phyloP scores from a whole-genome alignment of 2,888 invertebrate genomes.

The Bhutanitis thaidina region DNA sequence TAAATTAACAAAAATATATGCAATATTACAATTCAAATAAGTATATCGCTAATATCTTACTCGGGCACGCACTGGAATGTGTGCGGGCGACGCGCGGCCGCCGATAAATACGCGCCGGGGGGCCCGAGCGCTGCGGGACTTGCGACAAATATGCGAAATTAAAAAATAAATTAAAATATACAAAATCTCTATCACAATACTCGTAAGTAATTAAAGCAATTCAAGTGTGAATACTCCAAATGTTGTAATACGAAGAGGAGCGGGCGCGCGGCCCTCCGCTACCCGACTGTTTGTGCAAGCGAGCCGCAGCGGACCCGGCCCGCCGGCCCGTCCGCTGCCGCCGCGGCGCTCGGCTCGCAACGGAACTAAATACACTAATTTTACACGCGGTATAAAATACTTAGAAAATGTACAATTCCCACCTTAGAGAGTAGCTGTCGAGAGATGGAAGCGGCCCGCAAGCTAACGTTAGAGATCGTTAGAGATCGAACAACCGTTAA shows the following conservation, averaged over 20 bases:
- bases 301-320: conserved; percentile 21
- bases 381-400: conserved; percentile 76
- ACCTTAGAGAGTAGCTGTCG: conserved; percentile 55
- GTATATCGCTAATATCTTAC: conserved; percentile 79
- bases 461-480: not conserved
- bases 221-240: conserved; percentile 78
- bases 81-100: conserved; percentile 30
- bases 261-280: conserved; percentile 38
- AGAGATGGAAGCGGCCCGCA: conserved; percentile 35
- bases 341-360: conserved; percentile 53
- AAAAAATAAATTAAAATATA: conserved; percentile 79
- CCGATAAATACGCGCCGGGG: conserved; percentile 58
- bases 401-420: conserved; percentile 77
- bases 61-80: conserved; percentile 74
- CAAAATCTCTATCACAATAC: conserved; percentile 81
- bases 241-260: conserved; percentile 68
- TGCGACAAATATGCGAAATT: conserved; percentile 73
- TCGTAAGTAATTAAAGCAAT: conserved; percentile 80
- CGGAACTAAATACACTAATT: conserved; percentile 63
- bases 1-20: conserved; percentile 78
- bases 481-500: conserved; percentile 39
- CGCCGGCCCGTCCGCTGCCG: conserved; percentile 26
- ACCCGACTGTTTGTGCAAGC: conserved; percentile 62
- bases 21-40: conserved; percentile 78
- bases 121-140: conserved; percentile 63